A percentile compares a stretch with the other conserved stretches of the same genome.
Conservation (phyloP, 2,113 vertebrate genomes). For the Cygnus buccinator region DNA sequence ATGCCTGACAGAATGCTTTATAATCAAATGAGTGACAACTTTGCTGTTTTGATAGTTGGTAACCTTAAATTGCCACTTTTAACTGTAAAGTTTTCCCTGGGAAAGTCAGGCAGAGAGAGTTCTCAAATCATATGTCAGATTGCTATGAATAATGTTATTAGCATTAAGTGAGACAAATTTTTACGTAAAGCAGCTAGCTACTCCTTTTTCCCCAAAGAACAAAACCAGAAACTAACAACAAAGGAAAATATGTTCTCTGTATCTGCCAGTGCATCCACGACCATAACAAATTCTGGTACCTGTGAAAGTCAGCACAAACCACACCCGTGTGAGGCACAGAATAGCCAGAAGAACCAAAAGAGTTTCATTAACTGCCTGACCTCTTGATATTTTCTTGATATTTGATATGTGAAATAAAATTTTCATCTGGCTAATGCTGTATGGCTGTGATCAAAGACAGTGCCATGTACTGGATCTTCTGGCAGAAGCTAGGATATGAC, state of each 20-base stretch:
- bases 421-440: background rate
- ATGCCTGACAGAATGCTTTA: background rate
- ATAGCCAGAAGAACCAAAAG: constrained; percentile 2
- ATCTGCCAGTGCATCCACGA: background rate
- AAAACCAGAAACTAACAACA: constrained; percentile 20
- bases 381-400: constrained; percentile 5
- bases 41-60: background rate
- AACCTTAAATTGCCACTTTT: background rate
- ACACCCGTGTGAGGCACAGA: background rate
- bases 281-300: background rate
- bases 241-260: background rate
- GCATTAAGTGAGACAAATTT: background rate
- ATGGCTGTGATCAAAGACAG: background rate
- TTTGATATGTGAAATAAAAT: background rate
- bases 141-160: constrained; percentile 22
- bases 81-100: background rate
- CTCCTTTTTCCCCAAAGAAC: constrained; percentile 42
- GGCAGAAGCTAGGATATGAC: background rate
- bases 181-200: constrained; percentile 34
- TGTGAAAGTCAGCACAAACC: constrained; percentile 4
- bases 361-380: constrained; percentile 20
- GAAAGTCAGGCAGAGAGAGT: background rate
- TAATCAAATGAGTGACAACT: background rate
- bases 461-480: background rate
- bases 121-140: constrained; percentile 11